Conservation (phyloP, 2,888 invertebrate species). For the Drosophila anomelani region DNA sequence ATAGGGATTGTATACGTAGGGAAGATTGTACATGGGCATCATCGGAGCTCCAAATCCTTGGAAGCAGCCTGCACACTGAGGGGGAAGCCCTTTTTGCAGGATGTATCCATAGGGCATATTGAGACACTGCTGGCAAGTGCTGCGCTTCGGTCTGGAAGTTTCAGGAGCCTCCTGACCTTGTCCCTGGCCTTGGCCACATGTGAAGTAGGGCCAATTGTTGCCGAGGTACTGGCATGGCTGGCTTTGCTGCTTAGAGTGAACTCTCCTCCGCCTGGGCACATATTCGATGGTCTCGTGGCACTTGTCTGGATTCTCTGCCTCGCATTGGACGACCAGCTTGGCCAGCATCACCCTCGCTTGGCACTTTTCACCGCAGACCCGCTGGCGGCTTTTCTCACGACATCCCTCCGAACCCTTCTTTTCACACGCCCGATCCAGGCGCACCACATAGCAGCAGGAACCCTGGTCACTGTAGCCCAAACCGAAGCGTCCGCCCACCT, state of each 20-base stretch:
- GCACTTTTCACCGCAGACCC: conserved; percentile 81
- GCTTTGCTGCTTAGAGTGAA: conserved; percentile 10
- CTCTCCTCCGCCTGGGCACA: conserved; percentile 55
- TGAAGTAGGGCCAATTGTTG: conserved; percentile 69
- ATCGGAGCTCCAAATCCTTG: conserved; percentile 30
- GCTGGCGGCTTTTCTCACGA: conserved; percentile 66
- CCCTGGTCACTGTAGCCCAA: conserved; percentile 81
- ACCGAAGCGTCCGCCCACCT: conserved; percentile 82
- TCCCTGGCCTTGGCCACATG: conserved; percentile 31
- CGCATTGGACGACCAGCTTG: conserved; percentile 65
- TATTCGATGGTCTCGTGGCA: conserved; percentile 74
- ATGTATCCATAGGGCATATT: conserved; percentile 61
- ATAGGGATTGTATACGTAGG: conserved; percentile 24
- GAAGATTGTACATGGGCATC: conserved; percentile 42
- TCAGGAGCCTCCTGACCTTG: background rate
- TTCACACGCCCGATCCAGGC: conserved; percentile 63
- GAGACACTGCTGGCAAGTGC: conserved; percentile 59
- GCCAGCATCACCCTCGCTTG: conserved; percentile 79
- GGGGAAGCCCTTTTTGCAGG: conserved; percentile 63
- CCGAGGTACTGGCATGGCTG: conserved; percentile 42
- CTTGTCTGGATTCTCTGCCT: conserved; percentile 46
- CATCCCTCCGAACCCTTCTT: conserved; percentile 51
- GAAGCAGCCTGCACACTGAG: conserved; percentile 59
- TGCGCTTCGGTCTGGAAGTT: conserved; percentile 14
- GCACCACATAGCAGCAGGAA: conserved; percentile 80